phyloP scores from a whole-genome alignment of 2,888 invertebrate genomes.

The Nezara viridula region DNA sequence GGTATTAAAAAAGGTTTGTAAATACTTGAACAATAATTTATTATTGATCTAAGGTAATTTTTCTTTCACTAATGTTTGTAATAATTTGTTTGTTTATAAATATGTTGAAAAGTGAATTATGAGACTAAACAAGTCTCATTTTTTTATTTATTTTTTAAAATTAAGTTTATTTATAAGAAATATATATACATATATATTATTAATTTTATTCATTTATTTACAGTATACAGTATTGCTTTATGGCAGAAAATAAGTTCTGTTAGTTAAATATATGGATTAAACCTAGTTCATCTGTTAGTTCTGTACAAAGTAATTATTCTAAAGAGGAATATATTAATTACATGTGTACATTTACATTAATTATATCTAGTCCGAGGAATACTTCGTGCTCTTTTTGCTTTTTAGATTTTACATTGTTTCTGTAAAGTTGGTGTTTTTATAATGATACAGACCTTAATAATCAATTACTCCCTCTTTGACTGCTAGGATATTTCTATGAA shows the following conservation, averaged over 20 bases:
- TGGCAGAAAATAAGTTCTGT: neutral
- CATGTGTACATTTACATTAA: conserved; percentile 26
- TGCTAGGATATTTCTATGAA: neutral
- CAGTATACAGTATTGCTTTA: conserved; percentile 5
- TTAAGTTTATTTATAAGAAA: conserved; percentile 34
- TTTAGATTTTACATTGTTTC: conserved; percentile 16
- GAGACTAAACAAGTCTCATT: neutral
- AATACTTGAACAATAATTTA: conserved; percentile 7
- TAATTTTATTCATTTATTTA: conserved; percentile 23
- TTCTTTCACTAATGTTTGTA: conserved; percentile 41
- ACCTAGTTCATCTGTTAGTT: conserved; percentile 22
- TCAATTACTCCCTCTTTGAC: neutral
- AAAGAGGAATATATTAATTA: conserved; percentile 29
- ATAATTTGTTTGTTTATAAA: conserved; percentile 39
- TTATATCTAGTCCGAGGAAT: conserved; percentile 46
- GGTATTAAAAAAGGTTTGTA: neutral
- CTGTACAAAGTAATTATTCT: conserved; percentile 45
- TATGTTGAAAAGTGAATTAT: conserved; percentile 12
- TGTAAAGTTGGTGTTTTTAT: conserved; percentile 19
- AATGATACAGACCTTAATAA: neutral
- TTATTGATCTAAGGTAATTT: conserved; percentile 20
- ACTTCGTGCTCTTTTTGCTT: conserved; percentile 19
- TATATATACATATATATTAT: neutral
- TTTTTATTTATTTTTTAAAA: conserved; percentile 20
- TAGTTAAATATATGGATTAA: neutral